phyloP scores from a whole-genome alignment of 1,140 invertebrate genomes.

The Rhagoletis zephyria region DNA sequence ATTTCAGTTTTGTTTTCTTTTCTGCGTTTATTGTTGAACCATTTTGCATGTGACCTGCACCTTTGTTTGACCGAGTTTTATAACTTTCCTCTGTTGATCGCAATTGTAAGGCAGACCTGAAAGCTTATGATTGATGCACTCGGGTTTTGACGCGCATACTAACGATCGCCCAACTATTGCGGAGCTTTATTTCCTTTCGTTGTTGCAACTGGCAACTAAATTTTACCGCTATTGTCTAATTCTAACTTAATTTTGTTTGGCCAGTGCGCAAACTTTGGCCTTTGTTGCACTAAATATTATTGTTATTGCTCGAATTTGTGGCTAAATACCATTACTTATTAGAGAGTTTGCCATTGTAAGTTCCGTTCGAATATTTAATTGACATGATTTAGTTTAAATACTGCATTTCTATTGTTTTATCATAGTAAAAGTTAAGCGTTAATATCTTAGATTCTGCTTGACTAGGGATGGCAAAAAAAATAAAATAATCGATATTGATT shows the following conservation, averaged over 20 bases:
- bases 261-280: conserved; percentile 9
- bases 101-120: not conserved
- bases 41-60: conserved; percentile 38
- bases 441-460: not conserved
- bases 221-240: conserved; percentile 36
- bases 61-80: not conserved
- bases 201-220: not conserved
- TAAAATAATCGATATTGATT: too few species aligned
- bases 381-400: not conserved
- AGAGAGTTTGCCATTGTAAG: not conserved
- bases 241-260: conserved; percentile 1
- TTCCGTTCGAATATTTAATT: not conserved
- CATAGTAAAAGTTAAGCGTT: not conserved
- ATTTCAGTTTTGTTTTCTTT: not conserved
- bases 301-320: not conserved
- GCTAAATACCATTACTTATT: not conserved
- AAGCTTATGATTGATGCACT: conserved; percentile 42
- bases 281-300: conserved; percentile 4
- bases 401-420: not conserved
- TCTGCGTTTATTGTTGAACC: not conserved
- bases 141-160: conserved; percentile 1
- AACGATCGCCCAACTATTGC: not conserved
- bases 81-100: not conserved
- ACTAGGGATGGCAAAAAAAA: too few species aligned
- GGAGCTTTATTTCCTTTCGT: not conserved